These are phyloP conservation scores for Eptesicus fuscus DNA, from an alignment of 2,113 vertebrate species.

Conservation along the genomic window DNA sequence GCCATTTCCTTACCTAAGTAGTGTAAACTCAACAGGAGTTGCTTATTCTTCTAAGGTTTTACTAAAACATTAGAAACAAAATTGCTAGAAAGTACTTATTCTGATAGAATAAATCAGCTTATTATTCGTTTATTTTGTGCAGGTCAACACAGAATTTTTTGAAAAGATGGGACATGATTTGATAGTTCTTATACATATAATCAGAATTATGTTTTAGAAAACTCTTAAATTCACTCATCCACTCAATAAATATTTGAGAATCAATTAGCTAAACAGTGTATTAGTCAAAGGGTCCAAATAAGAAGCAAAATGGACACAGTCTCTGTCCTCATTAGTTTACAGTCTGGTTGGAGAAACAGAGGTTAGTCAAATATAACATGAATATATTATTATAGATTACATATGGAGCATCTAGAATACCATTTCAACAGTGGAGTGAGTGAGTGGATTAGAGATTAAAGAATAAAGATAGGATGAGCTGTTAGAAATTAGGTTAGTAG, in stretches of 20 bases:
- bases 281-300: neutral
- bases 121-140: constrained; percentile 22
- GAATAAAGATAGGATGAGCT: neutral
- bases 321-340: neutral
- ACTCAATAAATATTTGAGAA: neutral
- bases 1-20: neutral
- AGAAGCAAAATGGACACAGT: neutral
- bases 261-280: neutral
- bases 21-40: neutral
- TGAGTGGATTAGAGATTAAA: neutral
- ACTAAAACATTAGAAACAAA: neutral
- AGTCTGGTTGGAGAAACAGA: neutral
- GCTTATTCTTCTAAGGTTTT: constrained; percentile 25
- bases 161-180: neutral
- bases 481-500: neutral
- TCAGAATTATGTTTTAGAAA: constrained; percentile 13
- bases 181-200: neutral
- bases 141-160: neutral
- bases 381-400: neutral
- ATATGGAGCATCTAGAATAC: neutral
- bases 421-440: neutral
- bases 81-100: neutral
- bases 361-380: neutral
- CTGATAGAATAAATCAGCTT: neutral
- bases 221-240: neutral